Base-by-base conservation (phyloP, 1,140 invertebrate genomes). In the Oscheius sp. region DNA sequence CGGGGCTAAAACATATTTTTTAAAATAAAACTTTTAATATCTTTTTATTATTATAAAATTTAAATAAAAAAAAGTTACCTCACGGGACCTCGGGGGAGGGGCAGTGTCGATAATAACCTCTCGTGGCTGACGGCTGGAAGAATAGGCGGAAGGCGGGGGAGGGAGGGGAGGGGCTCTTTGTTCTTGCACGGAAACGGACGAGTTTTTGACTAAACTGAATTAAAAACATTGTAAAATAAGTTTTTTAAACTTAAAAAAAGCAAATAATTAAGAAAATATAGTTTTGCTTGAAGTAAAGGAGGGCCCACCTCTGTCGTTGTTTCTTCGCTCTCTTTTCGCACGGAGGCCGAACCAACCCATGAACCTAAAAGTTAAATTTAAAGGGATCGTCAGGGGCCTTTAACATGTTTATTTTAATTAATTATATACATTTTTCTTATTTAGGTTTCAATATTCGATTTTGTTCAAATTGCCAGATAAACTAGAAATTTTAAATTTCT, bases 281-380 rank as follows among this genome's bases (percentile, higher is more conserved):
- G 49, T 55, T 7, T 7, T 42, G 38, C 38, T 42, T 42, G 38
- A n/a, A n/a, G n/a, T n/a, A n/a, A n/a, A n/a, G n/a, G n/a, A n/a
- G n/a, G n/a, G n/a, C n/a, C 38, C n/a, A 42, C 38, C 38, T 42
- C n/a, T 42, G 38, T 42, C n/a, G 38, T 7, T n/a, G 63, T n/a
- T 35, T n/a, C 36, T n/a, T 4, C 36, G 32, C n/a, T 42, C 36
- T n/a, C 36, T n/a, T 4, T 26, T 4, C n/a, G n/a, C 36, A n/a
- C 36, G 32, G 63, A 65, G 13, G n/a, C 63, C 63, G 36, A 65
- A 65, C 63, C 63, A 65, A n/a, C 63, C 63, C 13, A 42, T 7
- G 63, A 65, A 65, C 63, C 63, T 65, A 26, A 28, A 42, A 65
- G 3, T n/a, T n/a, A n/a, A n/a, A n/a, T n/a, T n/a, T n/a, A n/a